Conservation (phyloP, 2,797 vertebrate genomes). For the Labeo calbasu region DNA sequence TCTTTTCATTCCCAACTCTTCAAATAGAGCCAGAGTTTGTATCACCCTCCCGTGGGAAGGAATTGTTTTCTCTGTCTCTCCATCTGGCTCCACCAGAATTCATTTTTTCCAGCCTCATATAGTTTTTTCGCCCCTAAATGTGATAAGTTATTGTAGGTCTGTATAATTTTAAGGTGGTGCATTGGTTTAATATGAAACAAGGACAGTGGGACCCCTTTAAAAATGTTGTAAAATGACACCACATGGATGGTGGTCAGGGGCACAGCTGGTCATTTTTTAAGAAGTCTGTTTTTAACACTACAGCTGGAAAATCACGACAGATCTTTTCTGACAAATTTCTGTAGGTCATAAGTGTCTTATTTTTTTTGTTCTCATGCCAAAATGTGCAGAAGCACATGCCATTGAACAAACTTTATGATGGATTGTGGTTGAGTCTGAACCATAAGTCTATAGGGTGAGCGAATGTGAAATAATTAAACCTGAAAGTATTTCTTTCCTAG, state of each 20-base stretch:
- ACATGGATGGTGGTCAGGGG: constrained; percentile 66
- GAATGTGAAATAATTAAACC: constrained; percentile 53
- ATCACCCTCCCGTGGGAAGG: constrained; percentile 64
- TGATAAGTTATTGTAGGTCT: constrained; percentile 62
- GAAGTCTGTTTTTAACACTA: constrained; percentile 70
- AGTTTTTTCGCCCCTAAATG: constrained; percentile 48
- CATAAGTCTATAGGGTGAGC: constrained; percentile 50
- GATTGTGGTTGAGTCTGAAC: constrained; percentile 55
- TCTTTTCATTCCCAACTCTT: constrained; percentile 22
- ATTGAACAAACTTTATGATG: constrained; percentile 54
- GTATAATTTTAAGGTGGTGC: constrained; percentile 70
- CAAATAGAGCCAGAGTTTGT: constrained; percentile 18
- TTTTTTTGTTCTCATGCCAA: constrained; percentile 50
- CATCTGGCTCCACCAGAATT: constrained; percentile 55
- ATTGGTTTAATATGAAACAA: constrained; percentile 76
- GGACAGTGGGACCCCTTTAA: constrained; percentile 65
- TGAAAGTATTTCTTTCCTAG: constrained; percentile 2
- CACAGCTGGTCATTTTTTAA: constrained; percentile 72
- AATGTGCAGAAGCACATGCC: constrained; percentile 63
- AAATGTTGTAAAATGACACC: constrained; percentile 65
- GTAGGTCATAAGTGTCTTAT: constrained; percentile 64
- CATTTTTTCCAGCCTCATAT: constrained; percentile 67
- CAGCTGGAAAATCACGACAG: constrained; percentile 71
- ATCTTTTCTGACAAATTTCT: constrained; percentile 74
- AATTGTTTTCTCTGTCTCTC: constrained; percentile 58